Evolutionary conservation across 2,113 vertebrate species (phyloP), one percentile per base, ranked within the genome.

Genomic region (Panurus biarmicus): DNA sequence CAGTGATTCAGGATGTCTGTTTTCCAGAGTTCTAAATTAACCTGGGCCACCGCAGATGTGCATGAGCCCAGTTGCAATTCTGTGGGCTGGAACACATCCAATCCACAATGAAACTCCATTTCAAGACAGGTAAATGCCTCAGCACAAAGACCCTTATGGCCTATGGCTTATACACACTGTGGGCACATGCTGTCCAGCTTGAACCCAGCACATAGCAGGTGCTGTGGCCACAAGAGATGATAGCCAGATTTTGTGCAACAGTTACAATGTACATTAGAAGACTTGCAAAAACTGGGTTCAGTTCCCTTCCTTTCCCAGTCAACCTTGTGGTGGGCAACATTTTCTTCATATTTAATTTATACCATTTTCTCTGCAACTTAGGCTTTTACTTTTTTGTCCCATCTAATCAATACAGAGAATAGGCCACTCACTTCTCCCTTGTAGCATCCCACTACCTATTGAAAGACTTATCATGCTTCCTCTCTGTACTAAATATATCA

Each of bases 1-100:
- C 42, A 70, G 44, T 60, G 73, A 92, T 84, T 67, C 60, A 81
- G 73, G 44, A 67, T 23, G 38, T 51, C 75, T 76, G 2, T 82
- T 90, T 92, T 69, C 50, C 72, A 74, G 69, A 61, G 47, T 77
- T 89, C 80, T 90, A 84, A 93, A 58, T 86, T 80, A 75, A 77
- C 1, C 38, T 1, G 2, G 29, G 54, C 33, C 89, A 58, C 21
- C 0, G 2, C 17, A 6, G 35, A 33, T 54, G 25, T 31, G 25
- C 38, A 58, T 10, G 36, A 94, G 35, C 29, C 42, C 35, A 33
- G 42, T 12, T 74, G 60, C 45, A 71, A 60, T 86, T 90, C 86
- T 66, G 76, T 73, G 69, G 67, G 47, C 58, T 88, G 76, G 58
- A 86, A 47, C 38, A 42, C 4, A 14, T 38, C 44, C 56, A 80